phyloP scores from a whole-genome alignment of 2,797 vertebrate genomes.

The Acipenser oxyrinchus region DNA sequence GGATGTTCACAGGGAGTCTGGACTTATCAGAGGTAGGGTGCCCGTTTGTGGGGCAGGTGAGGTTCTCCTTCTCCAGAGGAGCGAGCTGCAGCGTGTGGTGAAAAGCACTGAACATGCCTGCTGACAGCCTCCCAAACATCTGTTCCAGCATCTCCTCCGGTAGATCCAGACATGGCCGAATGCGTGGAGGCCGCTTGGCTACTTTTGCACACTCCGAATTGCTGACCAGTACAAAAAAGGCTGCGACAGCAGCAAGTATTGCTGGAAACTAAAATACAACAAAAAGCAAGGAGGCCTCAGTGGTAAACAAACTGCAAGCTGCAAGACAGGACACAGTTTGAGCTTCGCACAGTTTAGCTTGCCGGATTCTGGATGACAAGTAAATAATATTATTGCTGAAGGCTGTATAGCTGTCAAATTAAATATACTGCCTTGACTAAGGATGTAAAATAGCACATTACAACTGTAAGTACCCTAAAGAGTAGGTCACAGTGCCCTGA shows the following conservation, averaged over 20 bases:
- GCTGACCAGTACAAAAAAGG: slow-evolving; percentile 38
- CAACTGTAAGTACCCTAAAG: too few species aligned
- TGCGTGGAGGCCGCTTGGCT: slow-evolving; percentile 48
- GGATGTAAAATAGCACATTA: too few species aligned
- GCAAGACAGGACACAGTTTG: neutral
- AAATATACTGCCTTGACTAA: neutral
- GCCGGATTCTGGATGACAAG: neutral
- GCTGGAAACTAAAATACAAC: slow-evolving; percentile 22
- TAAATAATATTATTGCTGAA: neutral
- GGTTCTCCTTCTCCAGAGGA: slow-evolving; percentile 67
- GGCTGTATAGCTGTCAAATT: neutral
- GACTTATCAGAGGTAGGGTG: slow-evolving; percentile 47
- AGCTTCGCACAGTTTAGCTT: neutral
- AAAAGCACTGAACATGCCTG: slow-evolving; percentile 84
- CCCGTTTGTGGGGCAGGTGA: slow-evolving; percentile 63
- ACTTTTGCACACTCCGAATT: slow-evolving; percentile 40
- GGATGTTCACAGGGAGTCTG: slow-evolving; percentile 75
- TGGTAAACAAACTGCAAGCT: neutral
- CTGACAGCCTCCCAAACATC: slow-evolving; percentile 81
- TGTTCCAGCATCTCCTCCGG: slow-evolving; percentile 88
- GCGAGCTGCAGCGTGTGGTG: slow-evolving; percentile 86
- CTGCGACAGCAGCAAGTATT: slow-evolving; percentile 31
- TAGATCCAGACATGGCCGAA: slow-evolving; percentile 70
- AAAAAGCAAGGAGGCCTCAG: neutral
- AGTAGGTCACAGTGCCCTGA: too few species aligned